Percentiles rank a stretch among this genome's conserved stretches.
phyloP scores from a whole-genome alignment of 2,797 vertebrate genomes.

The Glyptemys insculpta region DNA sequence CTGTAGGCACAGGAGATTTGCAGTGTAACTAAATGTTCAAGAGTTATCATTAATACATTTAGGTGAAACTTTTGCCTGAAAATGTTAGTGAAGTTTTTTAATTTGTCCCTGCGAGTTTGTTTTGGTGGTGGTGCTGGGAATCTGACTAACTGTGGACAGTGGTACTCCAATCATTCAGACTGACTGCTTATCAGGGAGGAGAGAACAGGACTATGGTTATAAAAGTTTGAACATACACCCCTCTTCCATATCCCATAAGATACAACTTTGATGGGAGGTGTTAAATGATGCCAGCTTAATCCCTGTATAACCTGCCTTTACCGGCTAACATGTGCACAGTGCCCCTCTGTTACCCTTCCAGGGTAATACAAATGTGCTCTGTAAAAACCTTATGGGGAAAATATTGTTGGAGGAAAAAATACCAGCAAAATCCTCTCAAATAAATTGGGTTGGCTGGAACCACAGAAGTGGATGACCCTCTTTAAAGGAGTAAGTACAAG shows the following conservation, averaged over 20 bases:
- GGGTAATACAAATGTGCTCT: neutral
- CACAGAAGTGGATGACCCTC: neutral
- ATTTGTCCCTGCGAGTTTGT: neutral
- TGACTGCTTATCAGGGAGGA: neutral
- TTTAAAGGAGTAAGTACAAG: neutral
- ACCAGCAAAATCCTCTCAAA: neutral
- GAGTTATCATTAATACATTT: neutral
- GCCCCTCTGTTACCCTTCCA: constrained; percentile 6
- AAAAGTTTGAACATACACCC: neutral
- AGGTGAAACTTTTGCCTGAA: neutral
- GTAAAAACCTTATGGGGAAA: constrained; percentile 12
- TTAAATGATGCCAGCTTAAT: neutral
- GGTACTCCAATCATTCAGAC: constrained; percentile 1
- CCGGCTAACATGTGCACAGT: neutral
- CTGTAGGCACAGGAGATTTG: neutral
- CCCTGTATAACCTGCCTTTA: neutral
- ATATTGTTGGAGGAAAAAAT: neutral
- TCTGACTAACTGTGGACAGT: constrained; percentile 6
- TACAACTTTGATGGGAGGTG: neutral
- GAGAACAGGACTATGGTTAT: neutral
- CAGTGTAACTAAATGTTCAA: neutral
- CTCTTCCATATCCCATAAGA: neutral
- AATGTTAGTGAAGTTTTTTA: neutral
- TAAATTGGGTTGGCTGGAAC: neutral
- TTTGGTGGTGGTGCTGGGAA: neutral